Conservation (phyloP, 2,888 invertebrate genomes). For the Axea sp. region DNA sequence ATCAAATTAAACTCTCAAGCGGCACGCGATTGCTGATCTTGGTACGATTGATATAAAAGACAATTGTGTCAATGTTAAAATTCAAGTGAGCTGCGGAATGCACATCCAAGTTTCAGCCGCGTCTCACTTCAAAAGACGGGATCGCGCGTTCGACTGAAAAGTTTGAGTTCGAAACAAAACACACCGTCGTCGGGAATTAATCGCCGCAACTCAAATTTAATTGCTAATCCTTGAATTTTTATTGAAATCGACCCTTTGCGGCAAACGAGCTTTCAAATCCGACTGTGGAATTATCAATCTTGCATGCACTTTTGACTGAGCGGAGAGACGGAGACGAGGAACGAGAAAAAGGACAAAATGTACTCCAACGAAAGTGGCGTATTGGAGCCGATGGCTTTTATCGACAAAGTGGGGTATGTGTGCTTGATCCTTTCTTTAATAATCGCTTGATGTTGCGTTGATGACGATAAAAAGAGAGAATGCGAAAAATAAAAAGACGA, state of each 20-base stretch:
- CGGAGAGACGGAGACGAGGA: conserved; percentile 39
- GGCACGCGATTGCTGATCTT: conserved; percentile 74
- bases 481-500: conserved; percentile 48
- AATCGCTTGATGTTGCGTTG: conserved; percentile 68
- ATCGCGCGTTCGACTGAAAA: conserved; percentile 3
- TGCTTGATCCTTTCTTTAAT: conserved; percentile 69
- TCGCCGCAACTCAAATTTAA: no score
- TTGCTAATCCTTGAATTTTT: no score
- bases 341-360: conserved; percentile 65
- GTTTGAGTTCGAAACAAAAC: no score
- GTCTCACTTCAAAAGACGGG: conserved; percentile 76
- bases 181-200: no score
- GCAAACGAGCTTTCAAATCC: no score
- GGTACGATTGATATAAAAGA: conserved; percentile 73
- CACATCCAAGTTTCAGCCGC: conserved; percentile 72
- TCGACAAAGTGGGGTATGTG: conserved; percentile 72
- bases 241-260: no score
- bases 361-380: conserved; percentile 72
- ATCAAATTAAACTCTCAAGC: conserved; percentile 78
- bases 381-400: conserved; percentile 73
- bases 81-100: conserved; percentile 78
- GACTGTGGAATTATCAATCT: no score
- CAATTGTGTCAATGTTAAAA: conserved; percentile 60
- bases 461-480: conserved; percentile 35
- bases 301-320: no score